Evolutionary conservation across 2,888 invertebrate genomes (phyloP), one percentile per base, ranked within the genome.

Genomic region (Aphodius granarius): DNA sequence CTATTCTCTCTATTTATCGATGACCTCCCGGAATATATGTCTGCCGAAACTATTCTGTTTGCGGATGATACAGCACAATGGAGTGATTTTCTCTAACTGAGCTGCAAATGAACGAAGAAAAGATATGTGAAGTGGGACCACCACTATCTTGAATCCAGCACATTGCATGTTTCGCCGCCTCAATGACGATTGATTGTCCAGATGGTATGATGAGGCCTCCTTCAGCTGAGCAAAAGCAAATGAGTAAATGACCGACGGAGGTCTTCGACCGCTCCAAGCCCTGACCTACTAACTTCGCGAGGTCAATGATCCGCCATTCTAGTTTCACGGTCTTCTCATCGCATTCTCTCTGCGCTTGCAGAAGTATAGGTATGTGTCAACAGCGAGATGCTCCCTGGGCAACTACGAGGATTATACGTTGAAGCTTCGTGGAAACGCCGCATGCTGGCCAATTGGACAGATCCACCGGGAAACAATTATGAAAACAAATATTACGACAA

Each of bases 211-310:
- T 43, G 43, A 3, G 63, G 63, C 68, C 63, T 75, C 75, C 70
- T 68, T 75, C 70, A 63, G 72, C 75, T 74, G 77, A 79, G 78
- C 78, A 78, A 79, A 77, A 79, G 78, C 78, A 80, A 81, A 81
- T 83, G 82, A 86, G 86, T 85, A 85, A 86, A 86, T 83, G 86
- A 86, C 86, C 86, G 85, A 22, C 68, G 78, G 78, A 83, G 86
- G 85, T 86, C 85, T 83, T 83, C 84, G 86, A 86, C 86, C 86
- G 85, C 83, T 83, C 83, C 83, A 81, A 86, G 86, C 86, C 86
- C 86, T 87, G 87, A 87, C 87, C 86, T 80, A 86, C 86, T 86
- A 86, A 86, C 87, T 87, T 86, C 83, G 86, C 86, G 86, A 87
- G 87, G 86, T 86, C 85, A 84, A 86, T 83, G 86, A 85, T 86